phyloP scores from a whole-genome alignment of 2,888 invertebrate species.

The Spilosoma lubricipeda region DNA sequence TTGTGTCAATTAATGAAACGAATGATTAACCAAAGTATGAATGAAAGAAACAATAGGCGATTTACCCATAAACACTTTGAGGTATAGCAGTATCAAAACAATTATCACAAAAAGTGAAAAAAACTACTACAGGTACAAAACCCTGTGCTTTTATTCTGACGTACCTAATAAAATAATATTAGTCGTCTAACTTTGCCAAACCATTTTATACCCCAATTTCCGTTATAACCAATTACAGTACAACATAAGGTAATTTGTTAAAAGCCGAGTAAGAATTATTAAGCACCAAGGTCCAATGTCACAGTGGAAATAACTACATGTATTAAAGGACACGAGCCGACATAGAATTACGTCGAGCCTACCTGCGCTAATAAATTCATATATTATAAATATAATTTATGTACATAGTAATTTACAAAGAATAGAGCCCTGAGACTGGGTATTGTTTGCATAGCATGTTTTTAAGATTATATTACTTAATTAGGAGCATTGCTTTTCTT shows the following conservation, averaged over 20 bases:
- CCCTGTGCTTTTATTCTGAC: neutral
- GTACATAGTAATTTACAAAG: constrained; percentile 1
- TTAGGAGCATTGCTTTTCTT: neutral
- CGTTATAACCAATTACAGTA: constrained; percentile 20
- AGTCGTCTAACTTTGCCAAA: neutral
- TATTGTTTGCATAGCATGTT: neutral
- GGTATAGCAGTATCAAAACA: no score
- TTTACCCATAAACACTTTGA: no score
- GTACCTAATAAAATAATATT: neutral
- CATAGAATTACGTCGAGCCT: constrained; percentile 52
- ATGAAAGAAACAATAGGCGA: neutral
- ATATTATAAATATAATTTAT: constrained; percentile 8
- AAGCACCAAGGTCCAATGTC: constrained; percentile 42
- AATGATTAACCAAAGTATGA: neutral
- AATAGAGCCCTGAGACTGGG: neutral
- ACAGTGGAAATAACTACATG: constrained; percentile 26
- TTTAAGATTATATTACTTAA: neutral
- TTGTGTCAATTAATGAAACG: neutral
- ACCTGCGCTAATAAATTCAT: constrained; percentile 10
- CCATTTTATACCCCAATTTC: constrained; percentile 11
- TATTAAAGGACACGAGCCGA: constrained; percentile 52
- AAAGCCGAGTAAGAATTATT: constrained; percentile 29
- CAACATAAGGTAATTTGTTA: constrained; percentile 26
- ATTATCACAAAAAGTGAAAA: no score
- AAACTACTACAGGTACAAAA: neutral